Percentiles rank a stretch among this genome's conserved stretches.
phyloP scores from a whole-genome alignment of 2,888 invertebrate genomes.

The Temnothorax rugatulus region DNA sequence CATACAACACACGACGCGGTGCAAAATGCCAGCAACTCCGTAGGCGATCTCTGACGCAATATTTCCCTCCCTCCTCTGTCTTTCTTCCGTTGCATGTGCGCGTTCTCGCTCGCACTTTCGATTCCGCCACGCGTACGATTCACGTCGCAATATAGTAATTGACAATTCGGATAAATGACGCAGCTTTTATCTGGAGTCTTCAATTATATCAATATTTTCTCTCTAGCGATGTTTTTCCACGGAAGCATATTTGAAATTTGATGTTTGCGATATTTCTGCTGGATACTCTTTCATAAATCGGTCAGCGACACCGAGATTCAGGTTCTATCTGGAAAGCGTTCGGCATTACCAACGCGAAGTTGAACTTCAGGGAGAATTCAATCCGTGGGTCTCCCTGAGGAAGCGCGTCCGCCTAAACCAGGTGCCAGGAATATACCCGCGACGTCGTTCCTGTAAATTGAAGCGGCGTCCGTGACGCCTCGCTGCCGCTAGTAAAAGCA shows the following conservation, averaged over 20 bases:
- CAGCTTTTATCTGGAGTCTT: not conserved
- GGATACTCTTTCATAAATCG: conserved; percentile 11
- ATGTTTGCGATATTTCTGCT: not conserved
- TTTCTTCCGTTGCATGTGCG: conserved; percentile 40
- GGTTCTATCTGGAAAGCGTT: conserved; percentile 5
- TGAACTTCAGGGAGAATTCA: conserved; percentile 27
- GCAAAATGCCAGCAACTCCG: conserved; percentile 79
- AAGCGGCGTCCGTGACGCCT: conserved; percentile 58
- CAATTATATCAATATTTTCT: not conserved
- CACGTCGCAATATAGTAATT: conserved; percentile 27
- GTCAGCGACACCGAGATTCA: conserved; percentile 26
- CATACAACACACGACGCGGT: conserved; percentile 60
- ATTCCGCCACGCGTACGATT: conserved; percentile 30
- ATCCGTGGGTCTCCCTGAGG: conserved; percentile 49
- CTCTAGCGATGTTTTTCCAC: not conserved
- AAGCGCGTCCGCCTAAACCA: conserved; percentile 33
- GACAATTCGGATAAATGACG: conserved; percentile 75
- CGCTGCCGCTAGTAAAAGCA: conserved; percentile 42
- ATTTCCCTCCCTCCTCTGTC: conserved; percentile 54
- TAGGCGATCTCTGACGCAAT: conserved; percentile 78
- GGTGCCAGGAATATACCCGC: conserved; percentile 67
- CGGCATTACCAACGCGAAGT: conserved; percentile 32
- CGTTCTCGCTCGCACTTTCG: conserved; percentile 36
- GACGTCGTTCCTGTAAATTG: conserved; percentile 76
- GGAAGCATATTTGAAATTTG: not conserved